Conservation (phyloP, 2,888 invertebrate genomes). For the Cerastis leucographa region DNA sequence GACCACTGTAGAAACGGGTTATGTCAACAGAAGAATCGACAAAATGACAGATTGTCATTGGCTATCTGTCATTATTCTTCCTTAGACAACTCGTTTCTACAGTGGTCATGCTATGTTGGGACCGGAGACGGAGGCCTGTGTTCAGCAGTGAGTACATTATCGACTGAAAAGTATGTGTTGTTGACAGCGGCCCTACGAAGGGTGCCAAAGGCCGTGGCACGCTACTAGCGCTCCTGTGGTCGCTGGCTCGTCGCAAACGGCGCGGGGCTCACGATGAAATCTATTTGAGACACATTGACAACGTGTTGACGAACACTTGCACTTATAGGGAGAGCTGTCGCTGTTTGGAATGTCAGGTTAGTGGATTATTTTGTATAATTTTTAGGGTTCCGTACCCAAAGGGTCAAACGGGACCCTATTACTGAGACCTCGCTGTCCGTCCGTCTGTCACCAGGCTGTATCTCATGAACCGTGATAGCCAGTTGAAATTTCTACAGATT, state of each 20-base stretch:
- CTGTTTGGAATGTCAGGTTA: constrained; percentile 85
- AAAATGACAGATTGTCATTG: no score
- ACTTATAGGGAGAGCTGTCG: constrained; percentile 85
- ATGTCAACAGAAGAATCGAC: no score
- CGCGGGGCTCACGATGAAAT: constrained; percentile 74
- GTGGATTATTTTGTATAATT: constrained; percentile 22
- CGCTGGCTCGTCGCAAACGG: constrained; percentile 81
- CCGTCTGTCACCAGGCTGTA: no score
- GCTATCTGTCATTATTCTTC: no score
- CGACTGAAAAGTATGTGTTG: not conserved
- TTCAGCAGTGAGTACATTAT: not conserved
- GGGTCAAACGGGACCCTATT: no score
- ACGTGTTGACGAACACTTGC: constrained; percentile 76
- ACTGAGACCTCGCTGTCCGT: no score
- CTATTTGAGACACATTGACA: constrained; percentile 80
- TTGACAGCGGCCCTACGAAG: constrained; percentile 53
- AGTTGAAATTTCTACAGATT: no score
- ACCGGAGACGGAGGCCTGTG: not conserved
- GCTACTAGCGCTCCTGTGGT: constrained; percentile 77
- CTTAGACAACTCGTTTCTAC: no score
- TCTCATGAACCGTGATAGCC: no score
- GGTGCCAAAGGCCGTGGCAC: constrained; percentile 70
- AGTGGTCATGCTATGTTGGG: no score
- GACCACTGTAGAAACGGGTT: no score
- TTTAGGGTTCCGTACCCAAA: no score